phyloP scores from a whole-genome alignment of 37 sponge, comb jelly and placozoan species.

The Tethya wilhelma region DNA sequence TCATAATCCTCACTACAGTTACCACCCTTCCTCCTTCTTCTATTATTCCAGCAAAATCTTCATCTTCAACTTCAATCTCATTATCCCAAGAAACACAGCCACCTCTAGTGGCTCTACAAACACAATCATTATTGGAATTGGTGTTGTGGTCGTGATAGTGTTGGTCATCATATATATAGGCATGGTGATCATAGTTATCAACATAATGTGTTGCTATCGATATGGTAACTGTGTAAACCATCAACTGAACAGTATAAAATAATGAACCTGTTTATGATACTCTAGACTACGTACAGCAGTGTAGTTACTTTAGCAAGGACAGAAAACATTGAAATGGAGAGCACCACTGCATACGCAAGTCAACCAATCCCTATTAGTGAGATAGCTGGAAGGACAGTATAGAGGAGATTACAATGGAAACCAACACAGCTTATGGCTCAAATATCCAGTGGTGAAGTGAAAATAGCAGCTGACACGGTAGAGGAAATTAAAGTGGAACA shows the following conservation, averaged over 20 bases:
- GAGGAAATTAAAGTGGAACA: too few relatives aligned
- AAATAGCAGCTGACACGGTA: too few relatives aligned
- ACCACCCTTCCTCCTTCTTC: not conserved
- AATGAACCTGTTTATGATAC: not conserved
- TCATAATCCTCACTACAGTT: too few relatives aligned
- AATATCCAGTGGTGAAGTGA: too few relatives aligned
- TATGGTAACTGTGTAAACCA: too few relatives aligned
- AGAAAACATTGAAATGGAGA: too few relatives aligned
- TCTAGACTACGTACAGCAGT: too few relatives aligned
- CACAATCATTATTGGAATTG: not conserved
- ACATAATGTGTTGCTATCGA: not conserved
- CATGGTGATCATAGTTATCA: conserved; percentile 17
- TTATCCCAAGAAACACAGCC: not conserved
- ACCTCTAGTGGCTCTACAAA: not conserved
- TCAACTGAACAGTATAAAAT: not conserved
- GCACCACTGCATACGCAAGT: too few relatives aligned
- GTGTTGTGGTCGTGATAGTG: not conserved
- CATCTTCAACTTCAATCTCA: not conserved
- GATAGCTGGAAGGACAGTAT: conserved; percentile 24
- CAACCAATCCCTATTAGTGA: too few relatives aligned
- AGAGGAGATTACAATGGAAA: conserved; percentile 7
- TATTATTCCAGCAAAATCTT: not conserved
- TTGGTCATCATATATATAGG: conserved; percentile 8
- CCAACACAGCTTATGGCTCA: too few relatives aligned
- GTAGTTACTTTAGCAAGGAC: too few relatives aligned